phyloP scores from a whole-genome alignment of 2,797 vertebrate species.

The Sebastiscus albofasciatus region DNA sequence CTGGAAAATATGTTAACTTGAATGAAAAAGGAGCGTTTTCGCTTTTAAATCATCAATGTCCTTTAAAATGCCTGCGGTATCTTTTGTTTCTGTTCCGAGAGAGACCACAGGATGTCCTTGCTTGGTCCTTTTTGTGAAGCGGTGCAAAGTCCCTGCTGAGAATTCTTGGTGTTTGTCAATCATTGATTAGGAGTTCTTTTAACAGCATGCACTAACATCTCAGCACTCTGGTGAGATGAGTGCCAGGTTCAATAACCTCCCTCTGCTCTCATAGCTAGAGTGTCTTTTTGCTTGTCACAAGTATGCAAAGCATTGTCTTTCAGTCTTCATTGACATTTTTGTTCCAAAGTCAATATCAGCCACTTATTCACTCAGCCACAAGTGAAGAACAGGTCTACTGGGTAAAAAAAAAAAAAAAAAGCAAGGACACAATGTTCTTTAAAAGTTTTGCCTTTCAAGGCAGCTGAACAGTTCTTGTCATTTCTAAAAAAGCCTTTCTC shows the following conservation, averaged over 20 bases:
- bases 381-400: slow-evolving; percentile 31
- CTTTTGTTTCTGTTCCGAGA: slow-evolving; percentile 42
- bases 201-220: slow-evolving; percentile 63
- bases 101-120: slow-evolving; percentile 7
- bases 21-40: slow-evolving; percentile 18
- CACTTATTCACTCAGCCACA: slow-evolving; percentile 67
- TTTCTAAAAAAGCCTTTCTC: slow-evolving; percentile 33
- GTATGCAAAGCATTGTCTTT: slow-evolving; percentile 64
- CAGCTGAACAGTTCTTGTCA: slow-evolving; percentile 26
- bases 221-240: slow-evolving; percentile 48
- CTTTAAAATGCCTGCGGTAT: slow-evolving; percentile 16
- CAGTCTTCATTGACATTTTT: slow-evolving; percentile 66
- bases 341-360: slow-evolving; percentile 72
- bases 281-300: slow-evolving; percentile 53
- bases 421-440: slow-evolving; percentile 44
- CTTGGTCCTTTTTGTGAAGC: slow-evolving; percentile 39
- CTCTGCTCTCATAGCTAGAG: slow-evolving; percentile 37
- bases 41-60: slow-evolving; percentile 14
- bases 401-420: slow-evolving; percentile 20
- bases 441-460: slow-evolving; percentile 34
- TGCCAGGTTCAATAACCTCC: slow-evolving; percentile 69
- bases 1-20: slow-evolving; percentile 17
- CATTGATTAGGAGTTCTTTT: slow-evolving; percentile 74
- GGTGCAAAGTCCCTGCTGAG: slow-evolving; percentile 38
- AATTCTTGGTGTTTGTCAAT: slow-evolving; percentile 52